Base-by-base conservation (phyloP, 2,797 vertebrate genomes). In the Alosa sapidissima region DNA sequence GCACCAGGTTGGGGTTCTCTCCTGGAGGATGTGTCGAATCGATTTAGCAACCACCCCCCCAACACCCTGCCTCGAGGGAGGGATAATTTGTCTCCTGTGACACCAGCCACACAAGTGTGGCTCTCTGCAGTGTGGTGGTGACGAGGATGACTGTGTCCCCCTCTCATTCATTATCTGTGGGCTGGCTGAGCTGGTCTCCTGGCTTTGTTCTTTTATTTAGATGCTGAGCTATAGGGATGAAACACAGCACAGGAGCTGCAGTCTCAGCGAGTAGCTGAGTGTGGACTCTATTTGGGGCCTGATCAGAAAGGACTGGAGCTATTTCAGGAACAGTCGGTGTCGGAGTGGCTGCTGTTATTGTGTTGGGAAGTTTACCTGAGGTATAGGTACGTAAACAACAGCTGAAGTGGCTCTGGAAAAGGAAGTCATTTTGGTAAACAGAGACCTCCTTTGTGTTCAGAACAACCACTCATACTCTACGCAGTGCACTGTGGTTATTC, bases 61-160 rank as follows among this genome's bases (percentile, higher is more conserved):
- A 16, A 55, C 54, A 55, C 72, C 19, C 72, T 2, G 41, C 41
- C 41, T 21, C 41, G 1, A 1, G 72, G 16, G 72, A 47, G 41
- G 72, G 72, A 78, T 75, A 5, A 75, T 78, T 78, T 78, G 72
- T 21, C 72, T 47, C 16, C 72, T 78, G 72, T 78, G 72, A 45
- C 36, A 19, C 14, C 16, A 78, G 14, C 36, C 36, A 78, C 36
- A 33, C 33, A 41, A 16, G 36, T 72, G 36, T 58, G 16, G 16
- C 55, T 58, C 16, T 36, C 62, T 13, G 62, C 28, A 33, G 65
- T 28, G 11, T 16, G 33, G 1, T 72, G 65, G 65, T 41, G 65
- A 16, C 33, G 33, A 33, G 8, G 62, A 68, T 36, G 58, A 8
- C 58, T 60, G 19, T 24, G 8, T 36, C 2, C 24, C 62, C 62